Evolutionary conservation across 2,113 vertebrate genomes (phyloP), one percentile per base, ranked within the genome.

Genomic region (Clarias macrocephalus): DNA sequence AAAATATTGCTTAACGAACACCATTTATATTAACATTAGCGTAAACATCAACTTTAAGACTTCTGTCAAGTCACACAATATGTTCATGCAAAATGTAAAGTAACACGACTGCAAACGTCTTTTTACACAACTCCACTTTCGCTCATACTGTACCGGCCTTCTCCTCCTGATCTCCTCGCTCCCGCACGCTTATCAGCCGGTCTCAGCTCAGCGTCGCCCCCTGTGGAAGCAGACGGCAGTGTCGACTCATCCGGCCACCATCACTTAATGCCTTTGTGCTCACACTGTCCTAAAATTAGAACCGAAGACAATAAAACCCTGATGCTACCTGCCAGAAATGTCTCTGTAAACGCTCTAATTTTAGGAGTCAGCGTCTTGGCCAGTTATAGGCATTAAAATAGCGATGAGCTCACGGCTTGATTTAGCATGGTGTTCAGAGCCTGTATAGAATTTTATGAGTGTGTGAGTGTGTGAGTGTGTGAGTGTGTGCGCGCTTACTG

Each of bases 201-300:
- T 60, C 68, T 37, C 52, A 70, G 85, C 75, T 75, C 82, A 72
- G 63, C 76, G 37, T 30, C 59, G 54, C 87, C 82, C 77, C 85
- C 85, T 88, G 52, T 56, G 84, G 79, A 73, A 79, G 33, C 56
- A 87, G 30, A 54, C 18, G 52, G 28, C 18, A 42, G 12, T 21
- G 37, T n/a, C n/a, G 13, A 65, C 59, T 25, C 11, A 21, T 48
- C 6, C 59, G 19, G 60, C 42, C 37, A 82, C 33, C 37, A 52
- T 23, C 21, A 66, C 52, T 10, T 52, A 83, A 52, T 62, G 56
- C 28, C 66, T 75, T 52, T 25, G 23, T 73, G 28, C 73, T 63
- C 54, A n/a, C 48, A n/a, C 30, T 76, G 57, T 76, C 30, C 66
- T 73, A 84, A 57, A 79, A 66, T 52, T 25, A 79, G 48, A 85